Evolutionary conservation across 1,140 invertebrate species (phyloP).

Genomic region (Drosophila kohkoa): DNA sequence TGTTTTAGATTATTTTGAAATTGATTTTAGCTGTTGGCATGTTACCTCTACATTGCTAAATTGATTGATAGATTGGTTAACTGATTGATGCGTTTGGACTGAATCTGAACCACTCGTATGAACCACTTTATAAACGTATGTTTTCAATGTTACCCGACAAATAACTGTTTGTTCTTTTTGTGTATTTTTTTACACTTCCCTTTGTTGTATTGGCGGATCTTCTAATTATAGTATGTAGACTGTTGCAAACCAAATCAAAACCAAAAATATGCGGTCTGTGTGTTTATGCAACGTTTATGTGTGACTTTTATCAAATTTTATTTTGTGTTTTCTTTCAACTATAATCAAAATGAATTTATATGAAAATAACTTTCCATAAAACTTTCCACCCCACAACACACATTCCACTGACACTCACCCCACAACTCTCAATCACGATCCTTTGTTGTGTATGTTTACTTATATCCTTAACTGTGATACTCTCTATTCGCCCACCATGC

Average conservation of each 20-base stretch:
- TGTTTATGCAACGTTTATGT: slow-evolving; percentile 83
- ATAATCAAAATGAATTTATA: slow-evolving; percentile 18
- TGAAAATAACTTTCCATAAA: slow-evolving; percentile 45
- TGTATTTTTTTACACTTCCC: slow-evolving; percentile 40
- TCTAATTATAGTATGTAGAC: slow-evolving; percentile 54
- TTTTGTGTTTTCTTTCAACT: slow-evolving; percentile 58
- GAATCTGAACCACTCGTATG: slow-evolving; percentile 59
- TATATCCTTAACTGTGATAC: slow-evolving; percentile 41
- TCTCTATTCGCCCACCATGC: slow-evolving; percentile 49
- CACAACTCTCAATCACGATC: slow-evolving; percentile 20
- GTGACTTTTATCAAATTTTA: slow-evolving; percentile 66
- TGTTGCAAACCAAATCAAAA: slow-evolving; percentile 6
- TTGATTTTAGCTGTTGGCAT: slow-evolving; percentile 64
- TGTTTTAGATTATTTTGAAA: slow-evolving; percentile 48
- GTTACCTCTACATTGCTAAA: slow-evolving; percentile 69
- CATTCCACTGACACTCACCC: slow-evolving; percentile 29
- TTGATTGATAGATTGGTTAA: slow-evolving; percentile 64
- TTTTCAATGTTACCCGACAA: slow-evolving; percentile 54
- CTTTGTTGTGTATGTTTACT: slow-evolving; percentile 54
- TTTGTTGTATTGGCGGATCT: slow-evolving; percentile 33
- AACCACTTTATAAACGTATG: slow-evolving; percentile 56
- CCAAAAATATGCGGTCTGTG: slow-evolving; percentile 58
- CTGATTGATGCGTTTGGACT: slow-evolving; percentile 74
- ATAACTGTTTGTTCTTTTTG: slow-evolving; percentile 40
- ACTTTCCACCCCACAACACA: slow-evolving; percentile 41